Base-by-base conservation (phyloP, 2,797 vertebrate species). In the Zalophus californianus region DNA sequence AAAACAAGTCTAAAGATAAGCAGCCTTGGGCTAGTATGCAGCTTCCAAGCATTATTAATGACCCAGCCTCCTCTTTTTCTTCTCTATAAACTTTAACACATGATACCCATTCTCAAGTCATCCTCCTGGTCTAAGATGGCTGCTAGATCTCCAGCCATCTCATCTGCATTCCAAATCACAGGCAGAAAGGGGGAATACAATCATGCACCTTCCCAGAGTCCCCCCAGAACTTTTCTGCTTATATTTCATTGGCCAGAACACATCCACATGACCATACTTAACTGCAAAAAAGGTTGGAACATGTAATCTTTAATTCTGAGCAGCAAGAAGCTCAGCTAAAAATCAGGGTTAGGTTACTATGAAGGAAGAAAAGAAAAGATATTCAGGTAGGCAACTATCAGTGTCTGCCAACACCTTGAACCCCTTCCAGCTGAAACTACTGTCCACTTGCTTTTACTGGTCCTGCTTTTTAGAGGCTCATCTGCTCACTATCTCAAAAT, bases 221-320 rank as follows among this genome's bases (percentile, higher is more conserved):
- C 2, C 2, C 58, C 68, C 35, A 79, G 41, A 68, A 70, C 4
- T 68, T 32, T 64, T 82, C 83, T 89, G n/a, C 66, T 66, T 90
- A 2, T 32, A 44, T 73, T 66, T 86, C 11, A 78, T 54, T 14
- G 75, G 38, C 15, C 38, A 48, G 66, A 87, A 92, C 38, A 52
- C 48, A 83, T 12, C 10, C 20, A 92, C 11, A 0, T 84, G 2
- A 2, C 58, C 86, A 96, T 25, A 90, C n/a, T 25, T 80, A 68
- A 58, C 21, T 79, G 58, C 16, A 82, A 86, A 68, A 44, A n/a
- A 66, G 18, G 25, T 25, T 92, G 80, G 25, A 87, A 82, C 90
- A 73, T 62, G 16, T 52, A 52, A 25, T 64, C 18, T 88, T 86
- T 92, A 87, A 82, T 91, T 88, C 83, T 91, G 58, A 92, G 66